Evolutionary conservation across 1,140 invertebrate species (phyloP).

Genomic region (Drosophila pachea): DNA sequence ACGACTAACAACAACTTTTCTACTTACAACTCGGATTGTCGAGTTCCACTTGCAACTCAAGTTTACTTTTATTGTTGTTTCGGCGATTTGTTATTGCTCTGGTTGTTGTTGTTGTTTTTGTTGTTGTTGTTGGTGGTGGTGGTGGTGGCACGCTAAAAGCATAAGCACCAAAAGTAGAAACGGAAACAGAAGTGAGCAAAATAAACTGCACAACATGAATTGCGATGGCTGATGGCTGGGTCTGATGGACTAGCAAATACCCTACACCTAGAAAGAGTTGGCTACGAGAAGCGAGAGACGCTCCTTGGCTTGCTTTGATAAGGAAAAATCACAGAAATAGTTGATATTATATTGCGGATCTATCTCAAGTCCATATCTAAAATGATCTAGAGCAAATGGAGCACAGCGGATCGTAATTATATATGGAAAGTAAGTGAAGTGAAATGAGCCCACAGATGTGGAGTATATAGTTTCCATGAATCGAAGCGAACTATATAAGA

Average conservation of each 20-base stretch:
- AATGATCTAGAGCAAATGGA: too few relatives aligned
- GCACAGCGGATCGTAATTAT: too few relatives aligned
- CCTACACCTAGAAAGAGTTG: not conserved
- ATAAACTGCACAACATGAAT: conserved; percentile 34
- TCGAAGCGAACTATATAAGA: too few relatives aligned
- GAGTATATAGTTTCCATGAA: too few relatives aligned
- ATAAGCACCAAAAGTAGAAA: conserved; percentile 26
- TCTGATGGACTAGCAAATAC: conserved; percentile 3
- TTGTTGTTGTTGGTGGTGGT: conserved; percentile 25
- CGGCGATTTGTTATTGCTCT: too few relatives aligned
- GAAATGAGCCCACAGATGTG: too few relatives aligned
- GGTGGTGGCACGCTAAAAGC: conserved; percentile 38
- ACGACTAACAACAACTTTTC: conserved; percentile 41
- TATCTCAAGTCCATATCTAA: too few relatives aligned
- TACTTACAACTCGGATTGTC: conserved; percentile 53
- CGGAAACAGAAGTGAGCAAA: conserved; percentile 24
- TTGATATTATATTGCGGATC: too few relatives aligned
- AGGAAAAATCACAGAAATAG: too few relatives aligned
- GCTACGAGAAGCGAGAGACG: too few relatives aligned
- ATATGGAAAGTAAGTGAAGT: too few relatives aligned
- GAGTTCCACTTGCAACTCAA: conserved; percentile 57
- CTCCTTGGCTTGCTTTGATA: too few relatives aligned
- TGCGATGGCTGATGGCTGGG: not conserved
- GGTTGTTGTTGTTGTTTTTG: conserved; percentile 15
- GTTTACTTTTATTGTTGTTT: conserved; percentile 38